phyloP scores from a whole-genome alignment of 2,797 vertebrate genomes.

The Catharus ustulatus region DNA sequence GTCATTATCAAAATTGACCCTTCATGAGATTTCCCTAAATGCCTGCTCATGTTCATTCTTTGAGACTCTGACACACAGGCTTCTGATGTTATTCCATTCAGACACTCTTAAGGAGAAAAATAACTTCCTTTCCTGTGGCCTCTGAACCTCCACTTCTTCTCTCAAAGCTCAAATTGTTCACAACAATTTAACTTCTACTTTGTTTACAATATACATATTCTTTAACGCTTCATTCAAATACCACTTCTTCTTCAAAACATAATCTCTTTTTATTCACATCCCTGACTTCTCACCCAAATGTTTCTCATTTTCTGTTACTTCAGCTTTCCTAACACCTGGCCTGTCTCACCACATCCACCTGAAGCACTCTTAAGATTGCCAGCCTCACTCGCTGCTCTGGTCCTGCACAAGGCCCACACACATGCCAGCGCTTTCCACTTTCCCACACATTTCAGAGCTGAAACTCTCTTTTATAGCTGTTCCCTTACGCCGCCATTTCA shows the following conservation, averaged over 20 bases:
- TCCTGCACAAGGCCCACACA: no score
- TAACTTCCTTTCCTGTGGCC: no score
- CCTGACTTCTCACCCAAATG: not conserved
- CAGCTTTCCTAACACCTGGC: not conserved
- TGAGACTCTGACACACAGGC: not conserved
- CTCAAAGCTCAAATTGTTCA: not conserved
- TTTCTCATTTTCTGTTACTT: not conserved
- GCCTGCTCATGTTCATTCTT: not conserved
- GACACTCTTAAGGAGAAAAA: not conserved
- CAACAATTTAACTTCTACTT: not conserved
- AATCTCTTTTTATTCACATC: not conserved
- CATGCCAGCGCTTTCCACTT: rapidly evolving
- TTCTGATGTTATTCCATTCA: not conserved
- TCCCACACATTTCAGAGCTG: not conserved
- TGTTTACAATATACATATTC: not conserved
- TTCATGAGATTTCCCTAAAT: not conserved
- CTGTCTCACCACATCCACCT: not conserved
- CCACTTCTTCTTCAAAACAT: not conserved
- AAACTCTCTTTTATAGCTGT: not conserved
- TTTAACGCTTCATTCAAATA: not conserved
- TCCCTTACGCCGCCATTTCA: not conserved
- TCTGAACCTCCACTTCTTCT: not conserved
- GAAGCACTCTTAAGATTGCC: rapidly evolving
- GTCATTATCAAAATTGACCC: not conserved
- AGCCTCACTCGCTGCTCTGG: not conserved